Base-by-base conservation (phyloP, 2,113 vertebrate species). In the Anguilla rostrata region DNA sequence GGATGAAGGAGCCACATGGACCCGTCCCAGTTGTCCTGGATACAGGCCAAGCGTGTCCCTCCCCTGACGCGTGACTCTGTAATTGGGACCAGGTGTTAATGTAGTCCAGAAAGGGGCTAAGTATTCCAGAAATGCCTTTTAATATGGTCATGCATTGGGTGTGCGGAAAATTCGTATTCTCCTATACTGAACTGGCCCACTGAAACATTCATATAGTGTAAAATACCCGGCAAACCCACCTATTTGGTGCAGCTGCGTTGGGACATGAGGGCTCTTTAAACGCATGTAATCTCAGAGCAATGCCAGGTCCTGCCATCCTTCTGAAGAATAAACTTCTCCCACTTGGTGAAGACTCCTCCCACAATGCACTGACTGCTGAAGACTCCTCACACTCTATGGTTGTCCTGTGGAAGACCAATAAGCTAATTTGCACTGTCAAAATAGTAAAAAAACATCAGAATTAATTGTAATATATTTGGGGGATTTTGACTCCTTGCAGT, bases 21-120 rank as follows among this genome's bases (percentile, higher is more conserved):
- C 79, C 2, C 79, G 39, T 11, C 56, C 56, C 20, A 86, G 22
- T 39, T 86, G 85, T 22, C 84, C 78, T 26, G 84, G 84, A 80
- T 86, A 86, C 16, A 86, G 12, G 20, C 78, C 84, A 20, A 18
- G 34, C 20, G 79, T 22, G 9, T 86, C 49, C 57, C 78, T 60
- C 29, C 78, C 78, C n/a, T 16, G 85, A 4, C 78, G 22, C 18
- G 43, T 26, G 8, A 39, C 22, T 29, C 53, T 86, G 78, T 18
- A 9, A n/a, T n/a, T 22, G 39, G 29, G 4, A 26, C 14, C 14
- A 0, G 15, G 39, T 41, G 39, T 81, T 22, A 81, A 40, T 18
- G 39, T 16, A 22, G 80, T 18, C 34, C 9, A 41, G 80, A 2
- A 46, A 2, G 49, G 49, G 7, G 14, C 14, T 22, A 46, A 81